Evolutionary conservation across 2,113 vertebrate genomes (phyloP), one percentile per base, ranked within the genome.

Genomic region (Sminthopsis crassicaudata): DNA sequence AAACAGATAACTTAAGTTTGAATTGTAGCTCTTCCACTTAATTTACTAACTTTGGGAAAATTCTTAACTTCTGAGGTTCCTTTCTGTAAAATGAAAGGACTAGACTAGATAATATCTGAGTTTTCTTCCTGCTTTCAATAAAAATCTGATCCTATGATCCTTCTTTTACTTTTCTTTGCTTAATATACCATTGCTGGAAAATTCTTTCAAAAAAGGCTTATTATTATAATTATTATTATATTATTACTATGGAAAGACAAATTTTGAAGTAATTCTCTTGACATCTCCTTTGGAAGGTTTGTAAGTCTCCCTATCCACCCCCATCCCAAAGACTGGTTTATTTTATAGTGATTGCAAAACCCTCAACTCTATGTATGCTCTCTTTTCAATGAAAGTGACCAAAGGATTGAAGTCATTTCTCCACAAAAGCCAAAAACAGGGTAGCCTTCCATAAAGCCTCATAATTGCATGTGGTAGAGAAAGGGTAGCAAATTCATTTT

Each of bases 351-450:
- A 26, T 46, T 27, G 36, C 27, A 4, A 53, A 14, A 5, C 2
- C 0, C 46, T 2, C 10, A 0, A 2, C 3, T 2, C 22, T 10
- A 7, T 0, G 5, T 10, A 7, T 0, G 5, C 0, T 0, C 0
- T 19, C 1, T 12, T n/a, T n/a, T 4, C 92, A 23, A 3, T 42
- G 1, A 1, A 0, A 9, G 22, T 5, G 7, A 14, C 19, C 23
- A 14, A 46, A 11, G 46, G 0, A 24, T 16, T 11, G 42, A 8
- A 1, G 0, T 0, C 0, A 0, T 7, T 19, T 36, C 25, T 51
- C 50, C 0, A 60, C 14, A 55, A 67, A 92, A 36, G 3, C 51
- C 0, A 30, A 55, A 10, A 23, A 2, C 8, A 0, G 27, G n/a
- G 91, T 92, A 51, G 46, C 9, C 88, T 5, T 60, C 22, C 42